A percentile compares a stretch with the other conserved stretches of the same genome.
These are phyloP conservation scores for Athetis lepigone DNA, from an alignment of 2,888 invertebrate genomes.

Conservation along the genomic window DNA sequence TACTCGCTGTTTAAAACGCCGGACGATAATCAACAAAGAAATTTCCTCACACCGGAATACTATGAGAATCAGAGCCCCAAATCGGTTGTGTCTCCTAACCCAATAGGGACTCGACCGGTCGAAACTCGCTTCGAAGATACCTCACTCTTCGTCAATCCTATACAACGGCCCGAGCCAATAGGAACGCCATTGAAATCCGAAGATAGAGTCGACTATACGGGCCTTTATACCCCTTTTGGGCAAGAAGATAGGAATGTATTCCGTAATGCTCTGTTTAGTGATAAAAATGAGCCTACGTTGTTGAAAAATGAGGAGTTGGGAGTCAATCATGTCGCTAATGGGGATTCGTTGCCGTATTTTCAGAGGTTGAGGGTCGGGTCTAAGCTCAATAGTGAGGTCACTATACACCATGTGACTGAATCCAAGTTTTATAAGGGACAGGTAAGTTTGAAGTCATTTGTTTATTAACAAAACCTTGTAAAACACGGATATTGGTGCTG, in stretches of 20 bases:
- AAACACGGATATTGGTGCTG: no score
- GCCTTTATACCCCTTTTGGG: slow-evolving; percentile 82
- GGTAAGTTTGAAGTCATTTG: slow-evolving; percentile 76
- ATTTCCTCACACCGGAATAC: slow-evolving; percentile 79
- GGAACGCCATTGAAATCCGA: slow-evolving; percentile 69
- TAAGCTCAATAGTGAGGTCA: slow-evolving; percentile 85
- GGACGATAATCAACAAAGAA: slow-evolving; percentile 78
- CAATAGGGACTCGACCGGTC: slow-evolving; percentile 82
- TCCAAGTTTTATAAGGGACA: slow-evolving; percentile 86
- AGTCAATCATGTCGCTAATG: slow-evolving; percentile 70
- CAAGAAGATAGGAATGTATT: slow-evolving; percentile 84
- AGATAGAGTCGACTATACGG: slow-evolving; percentile 60
- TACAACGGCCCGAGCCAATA: slow-evolving; percentile 80
- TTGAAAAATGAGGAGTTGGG: slow-evolving; percentile 65
- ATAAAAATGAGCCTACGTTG: slow-evolving; percentile 67
- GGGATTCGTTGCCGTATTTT: slow-evolving; percentile 85
- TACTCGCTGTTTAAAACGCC: slow-evolving; percentile 84
- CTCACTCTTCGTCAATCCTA: slow-evolving; percentile 79
- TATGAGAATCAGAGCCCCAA: slow-evolving; percentile 78
- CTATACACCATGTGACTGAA: slow-evolving; percentile 86
- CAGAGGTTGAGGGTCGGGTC: slow-evolving; percentile 84
- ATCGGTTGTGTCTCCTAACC: slow-evolving; percentile 82
- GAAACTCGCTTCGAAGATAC: slow-evolving; percentile 75
- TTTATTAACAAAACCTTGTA: no score
- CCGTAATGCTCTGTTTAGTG: slow-evolving; percentile 81